These are phyloP conservation scores for Lepeophtheirus nordmannii DNA, from an alignment of 2,888 invertebrate species.

Conservation along the genomic window DNA sequence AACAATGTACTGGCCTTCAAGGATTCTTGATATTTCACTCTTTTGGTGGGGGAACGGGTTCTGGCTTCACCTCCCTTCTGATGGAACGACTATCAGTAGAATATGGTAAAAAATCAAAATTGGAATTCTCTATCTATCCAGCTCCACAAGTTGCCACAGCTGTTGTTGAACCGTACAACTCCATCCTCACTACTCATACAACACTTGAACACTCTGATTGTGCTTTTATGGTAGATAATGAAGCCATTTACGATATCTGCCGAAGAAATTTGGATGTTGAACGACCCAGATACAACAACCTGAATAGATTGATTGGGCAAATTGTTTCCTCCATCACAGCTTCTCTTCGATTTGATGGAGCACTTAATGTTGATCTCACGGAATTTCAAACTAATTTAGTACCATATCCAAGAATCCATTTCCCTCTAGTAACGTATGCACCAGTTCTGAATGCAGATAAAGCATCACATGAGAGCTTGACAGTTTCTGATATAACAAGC, in stretches of 20 bases:
- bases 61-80: constrained; percentile 68
- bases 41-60: constrained; percentile 69
- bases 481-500: constrained; percentile 38
- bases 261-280: constrained; percentile 41
- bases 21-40: constrained; percentile 80
- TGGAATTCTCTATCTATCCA: constrained; percentile 77
- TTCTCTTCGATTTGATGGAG: constrained; percentile 37
- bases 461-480: constrained; percentile 36
- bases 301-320: constrained; percentile 87
- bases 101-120: constrained; percentile 68
- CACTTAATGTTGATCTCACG: constrained; percentile 64
- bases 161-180: constrained; percentile 86
- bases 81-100: constrained; percentile 69
- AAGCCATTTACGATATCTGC: constrained; percentile 51
- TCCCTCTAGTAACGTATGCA: constrained; percentile 45
- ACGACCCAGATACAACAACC: constrained; percentile 54
- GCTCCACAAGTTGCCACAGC: constrained; percentile 59
- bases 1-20: constrained; percentile 55
- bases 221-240: constrained; percentile 93
- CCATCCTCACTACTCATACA: constrained; percentile 74
- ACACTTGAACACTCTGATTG: constrained; percentile 85
- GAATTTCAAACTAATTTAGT: constrained; percentile 72
- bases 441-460: constrained; percentile 37
- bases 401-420: constrained; percentile 76
- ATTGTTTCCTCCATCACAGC: constrained; percentile 52